Evolutionary conservation across 30 jellyfish, hydroid and myxozoan genomes (phyloP).

Genomic region (Catostylus mosaicus): DNA sequence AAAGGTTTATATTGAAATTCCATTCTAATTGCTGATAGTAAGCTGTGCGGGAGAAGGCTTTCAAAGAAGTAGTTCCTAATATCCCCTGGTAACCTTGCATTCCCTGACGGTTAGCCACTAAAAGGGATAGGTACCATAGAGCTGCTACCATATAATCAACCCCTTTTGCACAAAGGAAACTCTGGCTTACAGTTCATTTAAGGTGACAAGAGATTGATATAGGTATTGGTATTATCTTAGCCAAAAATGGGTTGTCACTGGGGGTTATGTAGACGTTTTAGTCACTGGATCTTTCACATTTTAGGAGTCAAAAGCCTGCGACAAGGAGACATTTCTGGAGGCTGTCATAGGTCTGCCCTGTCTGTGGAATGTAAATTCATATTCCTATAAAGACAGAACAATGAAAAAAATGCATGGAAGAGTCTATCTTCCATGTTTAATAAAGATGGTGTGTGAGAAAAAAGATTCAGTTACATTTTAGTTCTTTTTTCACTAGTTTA

Average conservation of each 20-base stretch:
- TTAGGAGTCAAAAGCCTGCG: constrained; percentile 22
- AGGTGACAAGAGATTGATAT: constrained; percentile 4
- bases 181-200: neutral
- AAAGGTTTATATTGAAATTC: no score
- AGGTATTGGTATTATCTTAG: no score
- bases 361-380: constrained; percentile 26
- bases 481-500: neutral
- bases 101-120: neutral
- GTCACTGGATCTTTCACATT: no score
- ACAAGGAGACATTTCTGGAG: constrained; percentile 39
- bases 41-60: no score
- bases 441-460: constrained; percentile 40
- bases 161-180: neutral
- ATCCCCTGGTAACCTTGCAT: no score
- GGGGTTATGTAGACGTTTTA: no score
- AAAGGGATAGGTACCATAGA: neutral
- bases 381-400: constrained; percentile 41
- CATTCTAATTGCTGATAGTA: no score
- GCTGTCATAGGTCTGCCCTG: constrained; percentile 23
- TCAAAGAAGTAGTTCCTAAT: no score
- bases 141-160: neutral
- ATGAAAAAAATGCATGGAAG: constrained; percentile 36
- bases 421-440: constrained; percentile 28
- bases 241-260: no score
- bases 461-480: neutral